These are phyloP conservation scores for Oncopodura yosiiana DNA, from an alignment of 1,140 invertebrate species.

Conservation along the genomic window DNA sequence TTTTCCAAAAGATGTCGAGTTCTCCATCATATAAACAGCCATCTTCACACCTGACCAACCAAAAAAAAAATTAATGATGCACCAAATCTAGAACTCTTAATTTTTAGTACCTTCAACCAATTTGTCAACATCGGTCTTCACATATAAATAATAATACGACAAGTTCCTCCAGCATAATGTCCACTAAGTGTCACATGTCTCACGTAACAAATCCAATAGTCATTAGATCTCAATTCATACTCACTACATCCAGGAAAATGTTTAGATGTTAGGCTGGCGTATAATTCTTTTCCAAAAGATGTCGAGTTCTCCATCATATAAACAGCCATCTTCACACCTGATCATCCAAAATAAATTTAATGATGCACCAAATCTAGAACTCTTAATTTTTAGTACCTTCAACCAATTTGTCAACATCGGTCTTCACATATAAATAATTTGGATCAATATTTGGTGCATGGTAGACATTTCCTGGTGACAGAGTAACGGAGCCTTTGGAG, in stretches of 20 bases:
- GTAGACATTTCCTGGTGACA: too few species aligned
- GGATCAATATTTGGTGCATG: slow-evolving; percentile 22
- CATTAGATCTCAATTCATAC: slow-evolving; percentile 59
- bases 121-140: slow-evolving; percentile 11
- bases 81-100: neutral
- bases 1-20: slow-evolving; percentile 2
- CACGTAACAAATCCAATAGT: slow-evolving; percentile 74
- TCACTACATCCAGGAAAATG: slow-evolving; percentile 69
- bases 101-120: slow-evolving; percentile 12
- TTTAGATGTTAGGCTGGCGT: slow-evolving; percentile 36
- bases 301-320: slow-evolving; percentile 6
- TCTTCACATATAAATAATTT: slow-evolving; percentile 7
- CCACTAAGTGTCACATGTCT: slow-evolving; percentile 79
- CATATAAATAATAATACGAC: slow-evolving; percentile 35
- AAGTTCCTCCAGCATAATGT: slow-evolving; percentile 47
- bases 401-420: slow-evolving; percentile 16
- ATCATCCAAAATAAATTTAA: neutral
- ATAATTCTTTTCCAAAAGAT: slow-evolving; percentile 1
- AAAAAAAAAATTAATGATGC: neutral
- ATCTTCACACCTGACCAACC: neutral
- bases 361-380: neutral
- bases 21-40: slow-evolving; percentile 1
- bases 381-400: slow-evolving; percentile 6
- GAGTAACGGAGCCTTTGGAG: too few species aligned
- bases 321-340: neutral